Base-by-base conservation (phyloP, 2,113 vertebrate species). In the Chlamydotis undulata region DNA sequence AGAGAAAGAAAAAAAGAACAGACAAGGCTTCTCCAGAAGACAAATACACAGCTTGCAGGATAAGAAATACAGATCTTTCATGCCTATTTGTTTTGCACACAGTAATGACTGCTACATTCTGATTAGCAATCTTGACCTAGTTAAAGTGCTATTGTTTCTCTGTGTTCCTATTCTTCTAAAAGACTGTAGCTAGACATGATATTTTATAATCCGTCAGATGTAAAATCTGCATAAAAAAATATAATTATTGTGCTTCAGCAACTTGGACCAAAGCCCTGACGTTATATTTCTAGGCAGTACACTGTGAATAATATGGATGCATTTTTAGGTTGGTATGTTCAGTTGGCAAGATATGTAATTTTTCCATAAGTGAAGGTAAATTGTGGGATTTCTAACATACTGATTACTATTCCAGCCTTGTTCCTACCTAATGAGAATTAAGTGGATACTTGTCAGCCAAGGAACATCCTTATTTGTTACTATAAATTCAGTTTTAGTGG, bases 131-230 rank as follows among this genome's bases (percentile, higher is more conserved):
- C 97, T 96, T 91, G 95, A 96, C 96, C 96, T 97, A 94, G 95
- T 97, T 97, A 95, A 97, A 96, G 80, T 84, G 91, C 96, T 95
- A 88, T 93, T 97, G 97, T 98, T 97, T 92, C 93, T 84, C 77
- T 87, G 71, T 93, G 93, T 90, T 96, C 87, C 76, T 75, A 26
- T 88, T 94, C 64, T 97, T 96, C 96, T 97, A 74, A 95, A 97
- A 97, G 95, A 91, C 87, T 95, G 81, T 94, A 97, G 75, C 97
- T 97, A 96, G 97, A 97, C 97, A 97, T 97, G 91, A 95, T 97
- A 97, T 97, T 96, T 82, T 96, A 76, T 96, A 97, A 96, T 93
- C 88, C 94, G 95, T 96, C 95, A 97, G 96, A 96, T 97, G 94
- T 83, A 95, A 95, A 94, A 96, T 96, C 93, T 97, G 92, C 95